Percentiles rank a stretch among this genome's conserved stretches.
Evolutionary conservation across 2,888 invertebrate genomes (phyloP).

Genomic region (Molanna angustata): DNA sequence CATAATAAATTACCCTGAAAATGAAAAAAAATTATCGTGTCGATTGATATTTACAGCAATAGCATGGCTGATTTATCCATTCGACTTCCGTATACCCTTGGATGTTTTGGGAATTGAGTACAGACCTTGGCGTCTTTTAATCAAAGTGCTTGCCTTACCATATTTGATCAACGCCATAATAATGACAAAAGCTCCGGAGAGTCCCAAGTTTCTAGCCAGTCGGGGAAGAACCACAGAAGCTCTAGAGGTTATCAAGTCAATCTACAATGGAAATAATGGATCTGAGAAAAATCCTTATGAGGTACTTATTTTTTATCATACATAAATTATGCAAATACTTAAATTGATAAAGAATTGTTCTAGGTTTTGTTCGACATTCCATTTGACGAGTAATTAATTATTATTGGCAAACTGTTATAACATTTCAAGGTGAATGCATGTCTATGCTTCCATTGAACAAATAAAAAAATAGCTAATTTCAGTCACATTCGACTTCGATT

Average conservation of each 20-base stretch:
- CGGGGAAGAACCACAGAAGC: constrained; percentile 60
- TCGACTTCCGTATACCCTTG: constrained; percentile 48
- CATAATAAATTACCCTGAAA: too few relatives aligned
- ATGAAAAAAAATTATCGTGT: too few relatives aligned
- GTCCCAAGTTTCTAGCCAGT: constrained; percentile 72
- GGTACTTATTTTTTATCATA: constrained; percentile 10
- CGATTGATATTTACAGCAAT: constrained; percentile 60
- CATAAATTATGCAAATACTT: neutral
- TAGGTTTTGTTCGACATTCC: too few relatives aligned
- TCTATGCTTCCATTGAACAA: too few relatives aligned
- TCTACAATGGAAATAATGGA: constrained; percentile 39
- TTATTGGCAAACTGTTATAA: too few relatives aligned
- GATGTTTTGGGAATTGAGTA: constrained; percentile 53
- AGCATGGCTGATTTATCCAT: constrained; percentile 67
- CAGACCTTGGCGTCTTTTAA: constrained; percentile 73
- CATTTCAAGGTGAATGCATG: too few relatives aligned
- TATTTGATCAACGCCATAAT: constrained; percentile 59
- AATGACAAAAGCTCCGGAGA: constrained; percentile 66
- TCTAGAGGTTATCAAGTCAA: constrained; percentile 47
- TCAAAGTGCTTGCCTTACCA: constrained; percentile 64
- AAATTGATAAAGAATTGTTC: too few relatives aligned
- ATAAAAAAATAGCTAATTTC: too few relatives aligned
- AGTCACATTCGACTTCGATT: too few relatives aligned
- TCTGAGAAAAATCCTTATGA: constrained; percentile 53
- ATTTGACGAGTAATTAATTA: too few relatives aligned